Conservation (phyloP, 2,888 invertebrate species). For the Automeris io region DNA sequence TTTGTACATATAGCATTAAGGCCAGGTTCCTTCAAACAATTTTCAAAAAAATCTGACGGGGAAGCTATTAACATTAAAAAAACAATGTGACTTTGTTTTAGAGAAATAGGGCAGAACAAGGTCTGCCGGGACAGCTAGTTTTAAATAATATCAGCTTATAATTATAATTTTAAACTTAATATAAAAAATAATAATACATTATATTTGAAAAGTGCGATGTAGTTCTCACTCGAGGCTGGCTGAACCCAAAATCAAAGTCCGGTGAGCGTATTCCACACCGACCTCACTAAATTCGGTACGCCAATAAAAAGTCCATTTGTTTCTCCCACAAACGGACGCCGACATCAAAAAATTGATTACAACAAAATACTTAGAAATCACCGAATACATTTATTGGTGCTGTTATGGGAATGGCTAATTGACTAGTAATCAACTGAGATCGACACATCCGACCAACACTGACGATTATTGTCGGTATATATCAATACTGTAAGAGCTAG, state of each 20-base stretch:
- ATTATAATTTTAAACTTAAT: no score
- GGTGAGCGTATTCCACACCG: slow-evolving; percentile 46
- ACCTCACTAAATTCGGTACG: slow-evolving; percentile 72
- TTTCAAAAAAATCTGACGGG: no score
- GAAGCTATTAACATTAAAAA: no score
- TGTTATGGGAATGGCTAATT: slow-evolving; percentile 71
- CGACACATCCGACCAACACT: slow-evolving; percentile 2
- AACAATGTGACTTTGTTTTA: no score
- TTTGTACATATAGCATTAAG: no score
- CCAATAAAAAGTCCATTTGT: slow-evolving; percentile 68
- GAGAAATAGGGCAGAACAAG: no score
- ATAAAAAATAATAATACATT: no score
- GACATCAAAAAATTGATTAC: slow-evolving; percentile 72
- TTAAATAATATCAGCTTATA: no score
- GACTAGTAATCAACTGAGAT: slow-evolving; percentile 57
- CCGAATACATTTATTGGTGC: slow-evolving; percentile 69
- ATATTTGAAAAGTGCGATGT: slow-evolving; percentile 7
- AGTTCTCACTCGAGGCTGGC: slow-evolving; percentile 8
- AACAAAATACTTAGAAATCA: slow-evolving; percentile 72
- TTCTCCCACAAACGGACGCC: slow-evolving; percentile 64
- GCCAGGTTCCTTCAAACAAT: no score
- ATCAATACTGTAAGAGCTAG: no score
- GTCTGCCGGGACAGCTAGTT: no score
- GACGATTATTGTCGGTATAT: not conserved
- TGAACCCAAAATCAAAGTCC: slow-evolving; percentile 33